Evolutionary conservation across 2,797 vertebrate species (phyloP), one percentile per base, ranked within the genome.

Genomic region (Girardinus metallicus): DNA sequence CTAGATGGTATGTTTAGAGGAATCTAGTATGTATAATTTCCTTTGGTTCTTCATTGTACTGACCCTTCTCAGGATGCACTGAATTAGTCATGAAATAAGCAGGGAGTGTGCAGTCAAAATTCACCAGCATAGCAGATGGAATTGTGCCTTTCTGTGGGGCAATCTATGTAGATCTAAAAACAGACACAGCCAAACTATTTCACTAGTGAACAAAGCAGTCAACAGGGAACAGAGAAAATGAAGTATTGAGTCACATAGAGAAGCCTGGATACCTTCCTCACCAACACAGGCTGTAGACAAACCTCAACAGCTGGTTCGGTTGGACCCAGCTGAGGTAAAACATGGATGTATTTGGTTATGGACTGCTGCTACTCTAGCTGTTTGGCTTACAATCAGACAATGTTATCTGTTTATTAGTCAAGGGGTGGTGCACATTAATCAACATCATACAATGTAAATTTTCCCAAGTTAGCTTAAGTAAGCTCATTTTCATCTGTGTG

Each of bases 11-110:
- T 66, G 39, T 39, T 39, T 39, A 39, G 62, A 39, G 21, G 39
- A 21, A 23, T 39, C 18, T 39, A 66, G 8, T 10, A 23, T 39
- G 34, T 23, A 66, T 66, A 66, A 66, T 66, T 66, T 21, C 18
- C 34, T 66, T 39, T 39, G 34, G 34, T 66, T 66, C 62, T 39
- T 66, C 31, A 1, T 23, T 66, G 18, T 23, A 39, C 34, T 66
- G 18, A 36, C 16, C 9, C 62, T 23, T 34, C 62, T 9, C 62
- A 39, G 16, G 34, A 18, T 39, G 3, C 34, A 23, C 64, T 68
- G 64, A 68, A 68, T 68, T 68, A 68, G 64, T 68, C 36, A 68
- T 68, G 36, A 68, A 68, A 68, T 41, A 41, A 21, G 64, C 64
- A 11, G 34, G 39, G 64, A 66, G 64, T 4, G 64, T 41, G 64